Conservation (phyloP, 2,113 vertebrate genomes). For the Euleptes europaea region DNA sequence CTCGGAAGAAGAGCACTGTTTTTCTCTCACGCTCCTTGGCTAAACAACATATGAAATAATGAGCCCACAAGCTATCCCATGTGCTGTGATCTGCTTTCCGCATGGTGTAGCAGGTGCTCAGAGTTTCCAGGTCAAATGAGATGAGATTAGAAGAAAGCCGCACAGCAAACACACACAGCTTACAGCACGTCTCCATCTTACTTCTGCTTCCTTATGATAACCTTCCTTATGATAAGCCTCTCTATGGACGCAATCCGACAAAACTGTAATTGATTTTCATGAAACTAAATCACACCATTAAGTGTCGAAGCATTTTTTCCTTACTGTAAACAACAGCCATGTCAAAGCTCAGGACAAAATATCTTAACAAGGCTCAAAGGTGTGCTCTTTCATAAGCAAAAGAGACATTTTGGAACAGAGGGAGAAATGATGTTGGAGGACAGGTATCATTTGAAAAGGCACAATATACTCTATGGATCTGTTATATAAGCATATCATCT, state of each 20-base stretch:
- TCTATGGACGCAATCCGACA: neutral
- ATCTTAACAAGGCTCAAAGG: neutral
- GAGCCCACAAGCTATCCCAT: constrained; percentile 1
- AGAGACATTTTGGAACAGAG: neutral
- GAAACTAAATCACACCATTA: neutral
- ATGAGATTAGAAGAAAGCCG: constrained; percentile 10
- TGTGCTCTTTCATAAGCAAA: neutral
- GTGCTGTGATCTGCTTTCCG: neutral
- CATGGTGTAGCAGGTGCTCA: neutral
- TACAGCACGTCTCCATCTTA: neutral
- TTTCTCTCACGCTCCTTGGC: neutral
- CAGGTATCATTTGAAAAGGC: neutral
- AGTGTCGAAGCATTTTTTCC: neutral
- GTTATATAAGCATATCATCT: neutral
- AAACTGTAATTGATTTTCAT: neutral
- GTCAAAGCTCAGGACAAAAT: neutral
- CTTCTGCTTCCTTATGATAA: constrained; percentile 4
- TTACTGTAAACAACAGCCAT: neutral
- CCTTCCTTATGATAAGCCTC: neutral
- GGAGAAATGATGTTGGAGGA: neutral
- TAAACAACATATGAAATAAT: constrained; percentile 12
- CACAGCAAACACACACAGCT: constrained; percentile 1
- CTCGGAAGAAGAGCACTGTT: neutral
- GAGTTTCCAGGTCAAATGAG: constrained; percentile 28
- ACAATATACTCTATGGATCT: neutral